These are phyloP conservation scores for Drosophila sulfurigaster DNA, from an alignment of 1,140 invertebrate species.

Conservation along the genomic window DNA sequence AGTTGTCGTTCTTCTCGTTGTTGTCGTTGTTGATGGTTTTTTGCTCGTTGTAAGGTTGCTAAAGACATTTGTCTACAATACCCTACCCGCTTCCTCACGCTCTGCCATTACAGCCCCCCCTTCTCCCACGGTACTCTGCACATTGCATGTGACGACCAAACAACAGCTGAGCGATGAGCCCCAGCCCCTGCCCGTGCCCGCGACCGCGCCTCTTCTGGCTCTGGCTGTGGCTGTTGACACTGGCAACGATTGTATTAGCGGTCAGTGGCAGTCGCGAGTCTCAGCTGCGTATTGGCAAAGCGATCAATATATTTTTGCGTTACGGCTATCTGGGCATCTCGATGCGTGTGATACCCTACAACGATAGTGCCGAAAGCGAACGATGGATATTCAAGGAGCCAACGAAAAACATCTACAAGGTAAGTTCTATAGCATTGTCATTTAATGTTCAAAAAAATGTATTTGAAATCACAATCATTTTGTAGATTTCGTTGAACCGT, in stretches of 20 bases:
- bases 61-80: constrained; percentile 13
- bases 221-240: constrained; percentile 66
- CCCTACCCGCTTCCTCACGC: background rate
- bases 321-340: constrained; percentile 93
- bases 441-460: background rate
- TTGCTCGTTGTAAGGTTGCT: constrained; percentile 10
- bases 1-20: background rate
- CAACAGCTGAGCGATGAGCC: constrained; percentile 73
- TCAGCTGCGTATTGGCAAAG: constrained; percentile 89
- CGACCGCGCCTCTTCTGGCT: constrained; percentile 68
- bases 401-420: constrained; percentile 90
- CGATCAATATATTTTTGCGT: constrained; percentile 90
- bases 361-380: constrained; percentile 88
- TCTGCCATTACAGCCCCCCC: constrained; percentile 28
- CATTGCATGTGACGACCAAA: constrained; percentile 59
- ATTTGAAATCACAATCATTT: background rate
- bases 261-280: constrained; percentile 85
- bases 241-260: constrained; percentile 61
- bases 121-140: background rate
- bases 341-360: constrained; percentile 93
- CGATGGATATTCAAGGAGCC: constrained; percentile 94
- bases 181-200: constrained; percentile 35
- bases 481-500: background rate
- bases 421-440: constrained; percentile 12
- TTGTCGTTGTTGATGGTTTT: background rate